Conservation (phyloP, 2,797 vertebrate species). For the Oryzias dopingdopingensis region DNA sequence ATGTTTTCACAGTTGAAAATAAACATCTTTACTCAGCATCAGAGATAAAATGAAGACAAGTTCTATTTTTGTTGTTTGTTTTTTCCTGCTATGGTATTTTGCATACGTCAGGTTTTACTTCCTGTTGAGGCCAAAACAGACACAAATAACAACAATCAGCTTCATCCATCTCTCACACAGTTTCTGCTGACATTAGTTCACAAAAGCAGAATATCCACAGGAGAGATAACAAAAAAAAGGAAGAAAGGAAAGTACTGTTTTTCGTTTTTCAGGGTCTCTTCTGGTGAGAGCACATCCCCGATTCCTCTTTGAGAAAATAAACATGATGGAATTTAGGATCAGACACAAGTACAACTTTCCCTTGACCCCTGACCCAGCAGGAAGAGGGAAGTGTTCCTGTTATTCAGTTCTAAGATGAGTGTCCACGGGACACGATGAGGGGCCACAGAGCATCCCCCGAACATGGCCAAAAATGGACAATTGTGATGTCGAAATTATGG, state of each 20-base stretch:
- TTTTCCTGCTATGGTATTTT: too few relatives aligned
- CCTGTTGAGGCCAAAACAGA: constrained; percentile 21
- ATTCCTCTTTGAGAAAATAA: constrained; percentile 74
- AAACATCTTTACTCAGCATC: too few relatives aligned
- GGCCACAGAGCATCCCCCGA: not conserved
- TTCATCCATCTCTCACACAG: not conserved
- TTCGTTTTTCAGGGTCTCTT: constrained; percentile 60
- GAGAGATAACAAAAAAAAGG: constrained; percentile 30
- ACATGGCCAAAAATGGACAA: constrained; percentile 10
- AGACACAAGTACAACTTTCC: constrained; percentile 69
- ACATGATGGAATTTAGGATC: constrained; percentile 74
- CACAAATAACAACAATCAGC: not conserved
- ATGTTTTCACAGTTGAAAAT: too few relatives aligned
- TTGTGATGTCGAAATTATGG: not conserved
- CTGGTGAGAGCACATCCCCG: constrained; percentile 31
- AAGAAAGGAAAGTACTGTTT: constrained; percentile 62
- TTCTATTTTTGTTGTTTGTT: too few relatives aligned
- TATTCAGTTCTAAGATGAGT: constrained; percentile 57
- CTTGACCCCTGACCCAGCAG: constrained; percentile 66
- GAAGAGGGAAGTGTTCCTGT: constrained; percentile 72
- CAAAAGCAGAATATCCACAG: constrained; percentile 17
- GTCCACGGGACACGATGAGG: not conserved
- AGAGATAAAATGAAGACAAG: too few relatives aligned
- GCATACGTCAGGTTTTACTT: too few relatives aligned
- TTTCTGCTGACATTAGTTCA: constrained; percentile 33